Evolutionary conservation across 2,888 invertebrate species (phyloP).

Genomic region (Lasius platythorax): DNA sequence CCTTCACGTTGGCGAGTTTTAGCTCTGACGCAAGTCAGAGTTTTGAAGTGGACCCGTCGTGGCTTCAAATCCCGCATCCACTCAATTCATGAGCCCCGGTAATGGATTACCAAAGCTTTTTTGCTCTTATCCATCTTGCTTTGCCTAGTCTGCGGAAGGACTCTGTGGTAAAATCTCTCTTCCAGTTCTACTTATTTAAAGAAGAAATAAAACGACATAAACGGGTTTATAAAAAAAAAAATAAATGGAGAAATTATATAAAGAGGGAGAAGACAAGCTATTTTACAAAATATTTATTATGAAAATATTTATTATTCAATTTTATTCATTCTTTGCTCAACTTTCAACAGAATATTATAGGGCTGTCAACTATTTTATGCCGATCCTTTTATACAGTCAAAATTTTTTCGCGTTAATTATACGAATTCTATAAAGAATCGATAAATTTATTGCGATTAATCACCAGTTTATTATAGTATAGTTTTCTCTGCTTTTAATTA

Average conservation of each 20-base stretch:
- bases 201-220: background rate
- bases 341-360: background rate
- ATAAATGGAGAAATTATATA: background rate
- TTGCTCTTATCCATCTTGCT: conserved; percentile 64
- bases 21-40: conserved; percentile 79
- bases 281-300: background rate
- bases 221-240: background rate
- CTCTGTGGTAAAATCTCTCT: background rate
- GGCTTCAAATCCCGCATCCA: conserved; percentile 63
- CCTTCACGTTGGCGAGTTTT: conserved; percentile 73
- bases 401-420: background rate
- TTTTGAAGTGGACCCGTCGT: conserved; percentile 68
- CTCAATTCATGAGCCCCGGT: conserved; percentile 58
- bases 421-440: background rate
- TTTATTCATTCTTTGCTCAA: background rate
- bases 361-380: background rate
- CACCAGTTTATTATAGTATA: conserved; percentile 66
- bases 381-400: background rate
- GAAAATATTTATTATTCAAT: background rate
- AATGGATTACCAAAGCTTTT: conserved; percentile 73
- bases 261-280: background rate
- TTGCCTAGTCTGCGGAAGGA: background rate
- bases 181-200: background rate
- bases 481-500: conserved; percentile 74
- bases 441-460: conserved; percentile 64